Percentiles rank a stretch among this genome's conserved stretches.
These are phyloP conservation scores for Phyllotreta striolata DNA, from an alignment of 2,888 invertebrate genomes.

Conservation along the genomic window DNA sequence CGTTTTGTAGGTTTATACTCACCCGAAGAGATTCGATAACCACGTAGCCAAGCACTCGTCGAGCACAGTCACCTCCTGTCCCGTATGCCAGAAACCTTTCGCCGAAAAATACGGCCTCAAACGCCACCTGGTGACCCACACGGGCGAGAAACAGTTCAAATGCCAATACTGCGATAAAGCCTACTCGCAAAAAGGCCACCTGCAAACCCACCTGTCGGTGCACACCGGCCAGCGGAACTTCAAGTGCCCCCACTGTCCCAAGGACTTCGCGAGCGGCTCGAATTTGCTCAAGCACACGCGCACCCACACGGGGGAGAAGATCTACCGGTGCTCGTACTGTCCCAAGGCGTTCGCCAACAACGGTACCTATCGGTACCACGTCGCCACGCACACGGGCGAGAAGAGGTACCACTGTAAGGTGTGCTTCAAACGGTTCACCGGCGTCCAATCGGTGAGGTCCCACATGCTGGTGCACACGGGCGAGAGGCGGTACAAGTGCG, in stretches of 20 bases:
- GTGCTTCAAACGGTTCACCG: slow-evolving; percentile 9
- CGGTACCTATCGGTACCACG: slow-evolving; percentile 55
- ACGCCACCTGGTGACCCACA: slow-evolving; percentile 5
- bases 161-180: slow-evolving; percentile 8
- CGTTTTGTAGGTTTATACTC: neutral
- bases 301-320: slow-evolving; percentile 54
- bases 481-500: neutral
- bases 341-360: slow-evolving; percentile 55
- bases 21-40: neutral
- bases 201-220: slow-evolving; percentile 11
- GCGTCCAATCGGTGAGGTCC: neutral
- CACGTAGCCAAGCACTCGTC: neutral
- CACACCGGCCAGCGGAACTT: slow-evolving; percentile 55
- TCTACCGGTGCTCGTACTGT: slow-evolving; percentile 55
- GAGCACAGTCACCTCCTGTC: neutral
- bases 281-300: slow-evolving; percentile 56
- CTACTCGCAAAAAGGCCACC: slow-evolving; percentile 7
- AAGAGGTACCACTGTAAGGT: slow-evolving; percentile 53
- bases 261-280: slow-evolving; percentile 56
- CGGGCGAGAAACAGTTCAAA: slow-evolving; percentile 4
- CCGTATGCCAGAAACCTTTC: slow-evolving; percentile 4
- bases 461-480: slow-evolving; percentile 6
- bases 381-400: slow-evolving; percentile 57
- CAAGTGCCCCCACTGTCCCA: slow-evolving; percentile 54
- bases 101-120: slow-evolving; percentile 5